A percentile compares a stretch with the other conserved stretches of the same genome.
Evolutionary conservation across 2,797 vertebrate species (phyloP).

Genomic region (Propithecus deckenii): DNA sequence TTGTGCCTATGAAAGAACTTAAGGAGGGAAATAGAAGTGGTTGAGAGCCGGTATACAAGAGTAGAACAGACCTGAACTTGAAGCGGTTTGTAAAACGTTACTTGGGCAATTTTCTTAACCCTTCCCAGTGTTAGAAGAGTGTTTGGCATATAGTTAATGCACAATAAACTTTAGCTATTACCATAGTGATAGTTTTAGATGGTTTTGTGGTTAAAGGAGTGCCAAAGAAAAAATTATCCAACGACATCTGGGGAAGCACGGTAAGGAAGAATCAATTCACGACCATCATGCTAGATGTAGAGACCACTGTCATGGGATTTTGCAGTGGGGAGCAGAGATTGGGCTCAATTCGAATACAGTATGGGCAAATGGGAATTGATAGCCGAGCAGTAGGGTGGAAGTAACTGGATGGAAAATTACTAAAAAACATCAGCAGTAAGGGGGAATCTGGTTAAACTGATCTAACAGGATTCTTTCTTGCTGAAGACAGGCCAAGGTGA

Average conservation of each 20-base stretch:
- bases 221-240: background rate
- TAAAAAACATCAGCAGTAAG: background rate
- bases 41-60: background rate
- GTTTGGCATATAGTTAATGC: background rate
- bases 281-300: background rate
- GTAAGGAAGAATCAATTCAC: background rate
- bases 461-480: background rate
- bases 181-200: background rate
- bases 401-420: background rate
- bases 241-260: too few species aligned
- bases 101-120: background rate
- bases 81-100: background rate
- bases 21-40: background rate
- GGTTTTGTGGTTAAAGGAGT: background rate
- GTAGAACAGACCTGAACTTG: background rate
- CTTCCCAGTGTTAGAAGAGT: background rate
- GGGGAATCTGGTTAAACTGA: background rate
- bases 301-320: too few species aligned
- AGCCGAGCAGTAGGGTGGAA: too few species aligned
- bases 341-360: too few species aligned
- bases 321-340: background rate
- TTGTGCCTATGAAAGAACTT: background rate
- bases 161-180: background rate
- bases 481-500: background rate
- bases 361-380: background rate